Evolutionary conservation across 2,113 vertebrate genomes (phyloP).

Genomic region (Gallinago paraguaiae): DNA sequence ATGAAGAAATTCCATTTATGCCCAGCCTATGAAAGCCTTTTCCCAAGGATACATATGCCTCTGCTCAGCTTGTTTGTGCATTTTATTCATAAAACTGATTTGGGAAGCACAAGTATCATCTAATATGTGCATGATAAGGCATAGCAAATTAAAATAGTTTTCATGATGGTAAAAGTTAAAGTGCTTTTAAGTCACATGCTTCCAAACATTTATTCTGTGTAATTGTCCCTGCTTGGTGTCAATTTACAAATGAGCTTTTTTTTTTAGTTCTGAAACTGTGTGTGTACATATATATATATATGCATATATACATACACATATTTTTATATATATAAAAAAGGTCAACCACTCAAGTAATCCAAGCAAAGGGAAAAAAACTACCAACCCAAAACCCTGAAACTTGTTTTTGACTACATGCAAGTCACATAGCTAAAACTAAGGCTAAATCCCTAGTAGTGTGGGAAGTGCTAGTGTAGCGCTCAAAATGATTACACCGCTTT

Average conservation of each 20-base stretch:
- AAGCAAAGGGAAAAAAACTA: neutral
- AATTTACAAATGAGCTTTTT: neutral
- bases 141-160: neutral
- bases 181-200: neutral
- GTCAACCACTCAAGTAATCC: neutral
- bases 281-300: rapidly evolving
- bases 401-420: neutral
- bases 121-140: neutral
- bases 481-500: neutral
- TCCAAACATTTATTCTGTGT: neutral
- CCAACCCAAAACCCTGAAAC: neutral
- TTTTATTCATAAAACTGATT: slow-evolving; percentile 7
- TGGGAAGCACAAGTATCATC: neutral
- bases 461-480: slow-evolving; percentile 25
- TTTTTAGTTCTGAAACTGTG: neutral
- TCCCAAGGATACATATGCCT: neutral
- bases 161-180: neutral
- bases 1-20: neutral
- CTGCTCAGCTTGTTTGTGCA: neutral
- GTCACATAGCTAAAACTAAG: slow-evolving; percentile 13
- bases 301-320: neutral
- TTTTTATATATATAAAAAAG: neutral
- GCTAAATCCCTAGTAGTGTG: neutral
- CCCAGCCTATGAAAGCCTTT: neutral
- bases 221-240: neutral